These are phyloP conservation scores for Leptonema lineaticorne DNA, from an alignment of 1,140 invertebrate genomes.

Conservation along the genomic window DNA sequence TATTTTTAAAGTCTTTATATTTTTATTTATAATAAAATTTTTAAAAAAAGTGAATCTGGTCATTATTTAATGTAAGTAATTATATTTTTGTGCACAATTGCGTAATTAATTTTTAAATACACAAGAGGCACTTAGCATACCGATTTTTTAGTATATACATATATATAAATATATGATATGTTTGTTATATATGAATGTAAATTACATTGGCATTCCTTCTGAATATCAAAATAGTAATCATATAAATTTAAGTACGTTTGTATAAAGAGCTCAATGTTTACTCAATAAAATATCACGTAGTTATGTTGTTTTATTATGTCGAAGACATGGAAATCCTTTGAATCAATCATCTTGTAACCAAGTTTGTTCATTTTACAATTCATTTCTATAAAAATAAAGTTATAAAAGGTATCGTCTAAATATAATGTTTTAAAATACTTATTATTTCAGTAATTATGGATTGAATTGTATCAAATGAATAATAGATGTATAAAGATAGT, in stretches of 20 bases:
- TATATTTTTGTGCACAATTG: slow-evolving; percentile 3
- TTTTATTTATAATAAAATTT: neutral
- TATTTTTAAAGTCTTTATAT: too few species aligned
- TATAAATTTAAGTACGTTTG: slow-evolving; percentile 37
- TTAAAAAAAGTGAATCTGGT: neutral
- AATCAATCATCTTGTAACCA: too few species aligned
- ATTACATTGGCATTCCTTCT: slow-evolving; percentile 27
- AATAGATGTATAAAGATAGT: too few species aligned
- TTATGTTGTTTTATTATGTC: slow-evolving; percentile 2
- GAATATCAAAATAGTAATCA: slow-evolving; percentile 1
- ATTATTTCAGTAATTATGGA: too few species aligned
- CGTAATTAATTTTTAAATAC: neutral
- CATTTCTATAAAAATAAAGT: too few species aligned
- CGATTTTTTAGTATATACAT: neutral
- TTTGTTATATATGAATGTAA: slow-evolving; percentile 17
- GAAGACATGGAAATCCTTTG: too few species aligned
- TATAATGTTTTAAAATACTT: too few species aligned
- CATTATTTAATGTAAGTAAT: neutral
- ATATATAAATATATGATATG: neutral
- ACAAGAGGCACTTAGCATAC: neutral
- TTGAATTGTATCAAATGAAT: too few species aligned
- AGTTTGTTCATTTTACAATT: too few species aligned
- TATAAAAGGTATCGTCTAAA: too few species aligned
- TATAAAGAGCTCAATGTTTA: slow-evolving; percentile 42
- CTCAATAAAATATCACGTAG: slow-evolving; percentile 37